Conservation (phyloP, 2,113 vertebrate genomes). For the Porphyrio hochstetteri region DNA sequence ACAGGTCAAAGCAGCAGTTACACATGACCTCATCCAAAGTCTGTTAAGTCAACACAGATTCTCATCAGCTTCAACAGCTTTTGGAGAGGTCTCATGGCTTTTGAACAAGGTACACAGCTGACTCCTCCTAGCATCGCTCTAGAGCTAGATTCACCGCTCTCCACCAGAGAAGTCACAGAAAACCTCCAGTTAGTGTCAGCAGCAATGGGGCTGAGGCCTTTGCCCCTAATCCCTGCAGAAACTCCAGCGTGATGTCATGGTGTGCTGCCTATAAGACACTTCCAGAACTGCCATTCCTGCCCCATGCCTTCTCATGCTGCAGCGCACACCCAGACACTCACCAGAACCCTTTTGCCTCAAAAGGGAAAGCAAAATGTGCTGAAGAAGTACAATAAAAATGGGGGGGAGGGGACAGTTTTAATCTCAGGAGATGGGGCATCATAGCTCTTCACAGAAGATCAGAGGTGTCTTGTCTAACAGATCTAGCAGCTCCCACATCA, state of each 20-base stretch:
- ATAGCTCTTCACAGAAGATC: neutral
- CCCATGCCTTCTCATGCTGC: neutral
- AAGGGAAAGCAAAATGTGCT: neutral
- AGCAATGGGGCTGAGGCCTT: neutral
- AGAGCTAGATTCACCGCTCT: neutral
- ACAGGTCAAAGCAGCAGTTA: neutral
- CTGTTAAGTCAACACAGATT: neutral
- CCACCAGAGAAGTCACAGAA: neutral
- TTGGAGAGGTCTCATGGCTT: neutral
- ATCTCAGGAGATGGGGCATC: neutral
- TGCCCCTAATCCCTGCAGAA: neutral
- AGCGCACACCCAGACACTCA: neutral
- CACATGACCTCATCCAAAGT: neutral
- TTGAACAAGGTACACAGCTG: neutral
- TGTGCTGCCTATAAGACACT: neutral
- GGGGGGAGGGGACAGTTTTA: neutral
- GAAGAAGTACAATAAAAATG: neutral
- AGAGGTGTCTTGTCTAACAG: neutral
- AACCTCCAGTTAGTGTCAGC: neutral
- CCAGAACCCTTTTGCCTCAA: neutral
- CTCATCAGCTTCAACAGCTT: neutral
- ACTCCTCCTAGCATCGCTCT: neutral
- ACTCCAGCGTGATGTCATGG: neutral
- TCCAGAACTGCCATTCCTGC: neutral
- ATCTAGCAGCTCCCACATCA: neutral